Evolutionary conservation across 2,888 invertebrate species (phyloP).

Genomic region (Lagria hirta): DNA sequence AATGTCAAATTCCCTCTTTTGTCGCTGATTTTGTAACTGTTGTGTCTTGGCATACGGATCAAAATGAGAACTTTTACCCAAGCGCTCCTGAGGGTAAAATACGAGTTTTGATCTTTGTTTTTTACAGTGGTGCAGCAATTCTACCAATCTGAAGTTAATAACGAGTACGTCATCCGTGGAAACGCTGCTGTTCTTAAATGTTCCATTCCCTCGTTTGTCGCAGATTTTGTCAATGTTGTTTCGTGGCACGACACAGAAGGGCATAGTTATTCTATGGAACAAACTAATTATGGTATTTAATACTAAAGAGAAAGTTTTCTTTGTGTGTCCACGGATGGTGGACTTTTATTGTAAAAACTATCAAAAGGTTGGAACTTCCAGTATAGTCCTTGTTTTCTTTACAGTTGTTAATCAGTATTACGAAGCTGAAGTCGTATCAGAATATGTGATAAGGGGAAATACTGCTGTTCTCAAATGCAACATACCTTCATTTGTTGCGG

Average conservation of each 20-base stretch:
- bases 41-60: conserved; percentile 82
- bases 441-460: conserved; percentile 86
- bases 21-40: conserved; percentile 90
- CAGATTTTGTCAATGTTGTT: conserved; percentile 86
- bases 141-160: conserved; percentile 89
- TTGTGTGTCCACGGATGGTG: conserved; percentile 35
- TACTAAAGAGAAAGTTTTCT: conserved; percentile 2
- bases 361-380: no score
- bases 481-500: conserved; percentile 86
- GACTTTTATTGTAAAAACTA: conserved; percentile 12
- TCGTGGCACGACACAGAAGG: conserved; percentile 84
- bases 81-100: conserved; percentile 52
- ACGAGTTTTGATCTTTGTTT: conserved; percentile 18
- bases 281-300: conserved; percentile 60
- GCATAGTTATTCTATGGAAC: conserved; percentile 66
- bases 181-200: conserved; percentile 86
- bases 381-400: no score
- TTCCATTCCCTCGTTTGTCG: conserved; percentile 86
- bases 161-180: conserved; percentile 87
- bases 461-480: conserved; percentile 86
- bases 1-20: conserved; percentile 89
- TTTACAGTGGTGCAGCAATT: conserved; percentile 83
- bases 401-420: conserved; percentile 88
- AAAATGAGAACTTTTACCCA: conserved; percentile 70
- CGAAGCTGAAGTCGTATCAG: conserved; percentile 81